Evolutionary conservation across 53 echinoderm and acorn worm species (phyloP).

Genomic region (Luidia sarsii): DNA sequence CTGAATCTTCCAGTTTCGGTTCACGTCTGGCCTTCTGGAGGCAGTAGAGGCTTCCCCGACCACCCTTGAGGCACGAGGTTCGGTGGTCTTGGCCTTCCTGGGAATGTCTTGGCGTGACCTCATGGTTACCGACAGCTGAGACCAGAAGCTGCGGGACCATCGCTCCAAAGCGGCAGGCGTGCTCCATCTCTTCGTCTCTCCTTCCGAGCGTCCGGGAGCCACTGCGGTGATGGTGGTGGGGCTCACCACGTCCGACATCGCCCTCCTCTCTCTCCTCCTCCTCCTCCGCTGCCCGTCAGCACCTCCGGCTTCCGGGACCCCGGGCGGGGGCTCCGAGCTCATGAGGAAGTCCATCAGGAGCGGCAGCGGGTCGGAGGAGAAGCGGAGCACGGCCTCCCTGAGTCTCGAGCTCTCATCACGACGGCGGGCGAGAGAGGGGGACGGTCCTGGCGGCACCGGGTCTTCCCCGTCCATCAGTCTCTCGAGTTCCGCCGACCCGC

Average conservation of each 20-base stretch:
- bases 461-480: conserved; percentile 38
- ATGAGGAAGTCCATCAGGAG: conserved; percentile 42
- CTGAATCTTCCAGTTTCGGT: no score
- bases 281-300: neutral
- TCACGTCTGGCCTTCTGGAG: no score
- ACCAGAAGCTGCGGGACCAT: conserved; percentile 29
- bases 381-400: neutral
- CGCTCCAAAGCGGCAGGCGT: conserved; percentile 21
- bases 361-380: conserved; percentile 26
- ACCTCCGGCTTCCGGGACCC: neutral
- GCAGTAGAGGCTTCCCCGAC: no score
- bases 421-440: conserved; percentile 5
- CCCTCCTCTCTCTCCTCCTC: conserved; percentile 29
- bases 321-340: conserved; percentile 32
- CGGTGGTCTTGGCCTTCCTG: neutral
- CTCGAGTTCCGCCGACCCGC: conserved; percentile 6
- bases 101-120: conserved; percentile 9
- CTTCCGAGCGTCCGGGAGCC: neutral
- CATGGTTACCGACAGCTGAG: conserved; percentile 6
- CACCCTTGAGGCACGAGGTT: neutral
- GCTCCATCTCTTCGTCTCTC: conserved; percentile 20
- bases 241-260: conserved; percentile 22
- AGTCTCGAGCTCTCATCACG: conserved; percentile 11
- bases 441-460: conserved; percentile 4
- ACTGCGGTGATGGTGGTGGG: neutral